These are phyloP conservation scores for Drosophila barbarae DNA, from an alignment of 2,888 invertebrate genomes.

Conservation along the genomic window DNA sequence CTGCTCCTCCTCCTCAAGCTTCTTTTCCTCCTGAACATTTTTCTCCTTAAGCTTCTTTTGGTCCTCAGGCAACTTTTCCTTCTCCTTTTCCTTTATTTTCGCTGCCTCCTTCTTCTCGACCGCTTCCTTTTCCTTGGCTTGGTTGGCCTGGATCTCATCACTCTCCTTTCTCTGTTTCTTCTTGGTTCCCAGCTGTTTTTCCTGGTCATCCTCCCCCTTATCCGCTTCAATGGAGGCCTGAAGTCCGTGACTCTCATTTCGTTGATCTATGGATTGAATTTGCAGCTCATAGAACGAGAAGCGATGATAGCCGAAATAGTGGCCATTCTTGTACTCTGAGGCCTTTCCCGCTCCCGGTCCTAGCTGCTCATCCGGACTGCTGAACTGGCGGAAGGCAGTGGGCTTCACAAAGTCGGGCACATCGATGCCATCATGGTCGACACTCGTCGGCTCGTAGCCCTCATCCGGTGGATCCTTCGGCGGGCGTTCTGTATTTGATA, in stretches of 20 bases:
- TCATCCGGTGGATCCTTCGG: conserved; percentile 74
- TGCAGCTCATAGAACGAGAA: conserved; percentile 67
- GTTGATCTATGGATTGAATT: conserved; percentile 51
- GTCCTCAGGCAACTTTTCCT: too few species aligned
- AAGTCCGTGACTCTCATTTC: conserved; percentile 45
- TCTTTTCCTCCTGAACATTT: background rate
- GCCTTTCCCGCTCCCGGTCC: conserved; percentile 71
- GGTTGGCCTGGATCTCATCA: conserved; percentile 35
- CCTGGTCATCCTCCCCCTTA: conserved; percentile 25
- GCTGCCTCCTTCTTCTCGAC: background rate
- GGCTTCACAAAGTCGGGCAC: conserved; percentile 55
- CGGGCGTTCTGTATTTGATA: conserved; percentile 64
- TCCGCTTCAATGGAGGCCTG: conserved; percentile 30
- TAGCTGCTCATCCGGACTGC: conserved; percentile 52
- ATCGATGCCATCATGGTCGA: conserved; percentile 59
- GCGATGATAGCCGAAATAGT: conserved; percentile 76
- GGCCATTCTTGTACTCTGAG: conserved; percentile 69
- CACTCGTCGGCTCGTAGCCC: conserved; percentile 59
- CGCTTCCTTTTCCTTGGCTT: conserved; percentile 25
- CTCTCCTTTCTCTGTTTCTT: conserved; percentile 42
- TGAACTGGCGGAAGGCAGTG: conserved; percentile 66
- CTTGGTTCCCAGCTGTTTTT: conserved; percentile 29
- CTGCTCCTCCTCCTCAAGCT: background rate
- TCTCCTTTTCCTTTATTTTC: background rate
- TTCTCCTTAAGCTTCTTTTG: background rate